These are phyloP conservation scores for Calosoma granatense DNA, from an alignment of 1,140 invertebrate species.

Conservation along the genomic window DNA sequence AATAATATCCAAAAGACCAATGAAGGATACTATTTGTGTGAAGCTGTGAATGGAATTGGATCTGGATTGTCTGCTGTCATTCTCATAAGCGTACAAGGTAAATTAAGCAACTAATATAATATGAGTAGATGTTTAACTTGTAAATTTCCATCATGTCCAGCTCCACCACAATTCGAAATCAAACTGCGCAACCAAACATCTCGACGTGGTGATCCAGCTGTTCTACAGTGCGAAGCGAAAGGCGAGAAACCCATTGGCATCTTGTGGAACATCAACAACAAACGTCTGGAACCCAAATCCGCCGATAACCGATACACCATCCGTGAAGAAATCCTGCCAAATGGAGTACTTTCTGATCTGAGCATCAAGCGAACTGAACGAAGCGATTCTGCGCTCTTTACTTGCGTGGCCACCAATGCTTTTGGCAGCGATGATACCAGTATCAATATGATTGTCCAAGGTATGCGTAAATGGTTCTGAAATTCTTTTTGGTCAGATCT, in stretches of 20 bases:
- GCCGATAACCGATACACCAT: constrained; percentile 83
- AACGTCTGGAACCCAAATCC: constrained; percentile 70
- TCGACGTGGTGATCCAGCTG: constrained; percentile 78
- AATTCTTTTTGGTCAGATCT: no score
- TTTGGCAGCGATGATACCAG: constrained; percentile 92
- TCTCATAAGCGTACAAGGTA: constrained; percentile 85
- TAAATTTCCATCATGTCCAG: constrained; percentile 38
- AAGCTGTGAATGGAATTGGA: constrained; percentile 92
- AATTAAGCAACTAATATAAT: constrained; percentile 11
- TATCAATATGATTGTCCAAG: constrained; percentile 92
- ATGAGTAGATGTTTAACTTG: not conserved
- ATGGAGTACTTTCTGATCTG: constrained; percentile 78
- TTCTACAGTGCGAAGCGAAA: constrained; percentile 89
- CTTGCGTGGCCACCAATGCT: constrained; percentile 88
- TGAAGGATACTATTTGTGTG: constrained; percentile 91
- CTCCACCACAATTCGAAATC: constrained; percentile 88
- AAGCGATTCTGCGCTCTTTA: constrained; percentile 86
- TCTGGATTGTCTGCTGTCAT: constrained; percentile 88
- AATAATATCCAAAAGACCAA: constrained; percentile 85
- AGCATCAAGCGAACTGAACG: constrained; percentile 83
- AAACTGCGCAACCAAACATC: constrained; percentile 85
- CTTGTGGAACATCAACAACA: constrained; percentile 92
- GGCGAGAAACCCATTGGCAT: constrained; percentile 95
- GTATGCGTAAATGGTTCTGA: constrained; percentile 35
- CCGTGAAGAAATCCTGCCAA: constrained; percentile 76